phyloP scores from a whole-genome alignment of 2,797 vertebrate species.

The Protonibea diacanthus region DNA sequence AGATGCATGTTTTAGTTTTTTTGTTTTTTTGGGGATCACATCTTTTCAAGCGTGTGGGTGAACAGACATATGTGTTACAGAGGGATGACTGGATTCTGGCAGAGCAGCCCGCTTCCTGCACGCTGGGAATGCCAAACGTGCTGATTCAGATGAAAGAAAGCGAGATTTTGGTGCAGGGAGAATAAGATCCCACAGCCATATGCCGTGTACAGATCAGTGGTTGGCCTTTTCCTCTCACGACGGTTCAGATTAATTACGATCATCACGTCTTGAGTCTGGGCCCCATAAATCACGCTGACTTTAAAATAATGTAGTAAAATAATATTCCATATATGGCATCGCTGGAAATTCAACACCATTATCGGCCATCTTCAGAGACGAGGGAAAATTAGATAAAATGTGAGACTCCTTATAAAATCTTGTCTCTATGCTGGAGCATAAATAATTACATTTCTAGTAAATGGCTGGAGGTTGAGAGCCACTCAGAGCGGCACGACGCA shows the following conservation, averaged over 20 bases:
- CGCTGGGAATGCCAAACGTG: constrained; percentile 61
- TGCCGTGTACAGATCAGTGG: constrained; percentile 78
- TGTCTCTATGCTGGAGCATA: constrained; percentile 66
- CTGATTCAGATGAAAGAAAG: constrained; percentile 80
- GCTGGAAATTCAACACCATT: constrained; percentile 66
- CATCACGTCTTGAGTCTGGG: constrained; percentile 78
- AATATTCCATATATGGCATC: constrained; percentile 70
- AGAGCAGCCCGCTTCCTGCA: constrained; percentile 34
- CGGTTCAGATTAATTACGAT: constrained; percentile 86
- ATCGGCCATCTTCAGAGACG: constrained; percentile 72
- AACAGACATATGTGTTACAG: constrained; percentile 45
- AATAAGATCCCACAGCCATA: constrained; percentile 80
- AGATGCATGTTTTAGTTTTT: background rate
- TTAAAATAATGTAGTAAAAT: constrained; percentile 85
- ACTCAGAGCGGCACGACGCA: constrained; percentile 44
- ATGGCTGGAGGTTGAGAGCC: constrained; percentile 66
- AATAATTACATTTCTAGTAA: constrained; percentile 79
- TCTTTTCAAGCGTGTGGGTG: constrained; percentile 33
- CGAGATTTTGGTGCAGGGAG: constrained; percentile 78
- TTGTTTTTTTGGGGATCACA: constrained; percentile 15
- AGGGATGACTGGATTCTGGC: constrained; percentile 53
- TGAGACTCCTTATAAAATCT: constrained; percentile 70
- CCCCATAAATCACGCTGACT: constrained; percentile 85
- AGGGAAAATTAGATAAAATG: constrained; percentile 73
- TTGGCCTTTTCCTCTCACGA: constrained; percentile 82